Base-by-base conservation (phyloP, 1,140 invertebrate genomes). In the Popillia japonica region DNA sequence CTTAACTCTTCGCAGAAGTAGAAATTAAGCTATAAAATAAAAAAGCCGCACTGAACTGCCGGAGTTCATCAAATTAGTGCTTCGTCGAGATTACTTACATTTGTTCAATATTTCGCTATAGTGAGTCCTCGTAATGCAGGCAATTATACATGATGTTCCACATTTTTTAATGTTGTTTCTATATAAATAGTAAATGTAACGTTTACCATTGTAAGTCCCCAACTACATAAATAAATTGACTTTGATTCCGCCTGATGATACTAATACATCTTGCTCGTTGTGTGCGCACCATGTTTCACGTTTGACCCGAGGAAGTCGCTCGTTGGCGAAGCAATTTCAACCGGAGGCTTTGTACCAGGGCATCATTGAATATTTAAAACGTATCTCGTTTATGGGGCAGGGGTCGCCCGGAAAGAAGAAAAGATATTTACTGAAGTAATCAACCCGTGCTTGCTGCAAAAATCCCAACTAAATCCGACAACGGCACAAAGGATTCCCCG, bases 401-500 rank as follows among this genome's bases (percentile, higher is more conserved):
- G 61, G 61, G 22, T 64, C 80, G 81, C 61, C 79, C 76, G 77
- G 61, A 68, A 68, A 68, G 61, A 83, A 83, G 81, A 81, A 80
- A 74, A 80, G 81, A 81, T 84, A 83, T 83, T 83, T 83, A 79
- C 82, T 72, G 81, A 84, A 84, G 82, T 81, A 84, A 84, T 83
- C 82, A 83, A 77, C 81, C 81, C 79, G 80, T 76, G 74, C 78
- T 77, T 82, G 81, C 81, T 34, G 82, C 83, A 84, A 84, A 84
- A 84, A 84, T 84, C 83, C 83, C 44, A 79, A 81, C 79, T 81
- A 79, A 83, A 84, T 82, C 81, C 82, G 78, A 78, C 77, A 79
- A 77, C 77, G 77, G 76, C 78, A 84, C 81, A 84, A 84, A 83
- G 81, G 80, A 82, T 79, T 80, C 77, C 10, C 17, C 61, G 61